Evolutionary conservation across 2,113 vertebrate genomes (phyloP).

Genomic region (Thomomys bottae): DNA sequence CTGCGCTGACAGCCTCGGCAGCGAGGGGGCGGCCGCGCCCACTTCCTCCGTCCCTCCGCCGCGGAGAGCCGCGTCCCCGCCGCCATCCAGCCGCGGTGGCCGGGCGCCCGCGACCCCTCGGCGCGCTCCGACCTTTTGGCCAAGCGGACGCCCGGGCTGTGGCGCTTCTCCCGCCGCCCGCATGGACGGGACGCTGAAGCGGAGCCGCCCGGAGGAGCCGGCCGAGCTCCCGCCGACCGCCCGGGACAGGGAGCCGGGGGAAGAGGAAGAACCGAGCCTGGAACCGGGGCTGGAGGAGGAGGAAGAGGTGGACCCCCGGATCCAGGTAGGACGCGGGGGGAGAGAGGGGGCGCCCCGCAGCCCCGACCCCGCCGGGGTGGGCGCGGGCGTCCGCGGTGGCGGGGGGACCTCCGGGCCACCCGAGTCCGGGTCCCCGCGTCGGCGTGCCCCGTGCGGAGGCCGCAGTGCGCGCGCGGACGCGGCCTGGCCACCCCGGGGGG

Average conservation of each 20-base stretch:
- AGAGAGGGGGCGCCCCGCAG: background rate
- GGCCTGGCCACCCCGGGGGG: background rate
- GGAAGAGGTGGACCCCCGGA: slow-evolving; percentile 94
- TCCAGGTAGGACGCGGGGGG: slow-evolving; percentile 88
- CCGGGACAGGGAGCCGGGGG: slow-evolving; percentile 52
- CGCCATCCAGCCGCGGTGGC: background rate
- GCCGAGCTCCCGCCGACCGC: slow-evolving; percentile 47
- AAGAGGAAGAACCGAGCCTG: slow-evolving; percentile 53
- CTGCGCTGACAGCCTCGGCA: slow-evolving; percentile 44
- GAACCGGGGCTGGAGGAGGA: slow-evolving; percentile 74
- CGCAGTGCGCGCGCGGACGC: slow-evolving; percentile 48
- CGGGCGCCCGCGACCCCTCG: background rate
- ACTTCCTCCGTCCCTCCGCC: slow-evolving; percentile 37
- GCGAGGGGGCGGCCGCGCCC: slow-evolving; percentile 68
- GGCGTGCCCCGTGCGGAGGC: background rate
- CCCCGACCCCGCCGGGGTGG: background rate
- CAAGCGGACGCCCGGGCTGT: background rate
- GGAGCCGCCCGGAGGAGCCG: slow-evolving; percentile 79
- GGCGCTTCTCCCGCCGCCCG: background rate
- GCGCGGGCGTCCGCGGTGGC: background rate
- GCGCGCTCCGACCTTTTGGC: background rate
- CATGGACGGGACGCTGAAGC: slow-evolving; percentile 83
- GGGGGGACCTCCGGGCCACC: background rate
- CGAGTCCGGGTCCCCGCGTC: background rate
- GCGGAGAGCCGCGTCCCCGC: background rate